Evolutionary conservation across 1,140 invertebrate species (phyloP).

Genomic region (Epicauta chinensis): DNA sequence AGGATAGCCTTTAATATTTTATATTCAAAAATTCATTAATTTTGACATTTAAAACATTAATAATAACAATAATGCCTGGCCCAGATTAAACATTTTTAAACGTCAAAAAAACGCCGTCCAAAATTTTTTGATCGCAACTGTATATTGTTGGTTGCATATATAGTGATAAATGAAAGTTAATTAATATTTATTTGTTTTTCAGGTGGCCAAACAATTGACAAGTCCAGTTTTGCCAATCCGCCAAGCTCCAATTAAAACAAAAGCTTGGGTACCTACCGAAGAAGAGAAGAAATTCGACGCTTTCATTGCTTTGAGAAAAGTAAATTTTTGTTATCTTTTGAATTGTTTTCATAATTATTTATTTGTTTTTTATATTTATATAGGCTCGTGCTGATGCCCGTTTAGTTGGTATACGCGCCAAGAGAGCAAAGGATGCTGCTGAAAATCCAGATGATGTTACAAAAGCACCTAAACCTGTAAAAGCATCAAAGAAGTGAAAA

Average conservation of each 20-base stretch:
- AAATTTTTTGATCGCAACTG: too few relatives aligned
- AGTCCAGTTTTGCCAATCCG: slow-evolving; percentile 80
- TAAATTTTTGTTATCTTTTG: slow-evolving; percentile 2
- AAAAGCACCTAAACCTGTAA: slow-evolving; percentile 53
- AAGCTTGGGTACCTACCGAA: slow-evolving; percentile 77
- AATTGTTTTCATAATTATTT: slow-evolving; percentile 17
- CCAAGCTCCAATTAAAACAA: slow-evolving; percentile 62
- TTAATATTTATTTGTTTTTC: slow-evolving; percentile 8
- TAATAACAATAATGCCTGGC: too few relatives aligned
- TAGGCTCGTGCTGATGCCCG: slow-evolving; percentile 83
- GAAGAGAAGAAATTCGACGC: slow-evolving; percentile 91
- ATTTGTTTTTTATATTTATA: slow-evolving; percentile 27
- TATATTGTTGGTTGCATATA: too few relatives aligned
- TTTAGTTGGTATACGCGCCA: slow-evolving; percentile 87
- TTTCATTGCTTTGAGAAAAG: slow-evolving; percentile 76
- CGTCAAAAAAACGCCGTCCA: too few relatives aligned
- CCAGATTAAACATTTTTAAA: too few relatives aligned
- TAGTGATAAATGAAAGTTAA: too few relatives aligned
- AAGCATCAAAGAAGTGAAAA: too few relatives aligned
- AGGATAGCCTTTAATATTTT: too few relatives aligned
- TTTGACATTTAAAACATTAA: too few relatives aligned
- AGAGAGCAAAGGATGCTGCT: slow-evolving; percentile 89
- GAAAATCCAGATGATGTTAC: slow-evolving; percentile 84
- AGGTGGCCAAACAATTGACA: slow-evolving; percentile 76
- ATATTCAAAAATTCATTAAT: too few relatives aligned